Base-by-base conservation (phyloP, 2,797 vertebrate species). In the Sebastes diploproa region DNA sequence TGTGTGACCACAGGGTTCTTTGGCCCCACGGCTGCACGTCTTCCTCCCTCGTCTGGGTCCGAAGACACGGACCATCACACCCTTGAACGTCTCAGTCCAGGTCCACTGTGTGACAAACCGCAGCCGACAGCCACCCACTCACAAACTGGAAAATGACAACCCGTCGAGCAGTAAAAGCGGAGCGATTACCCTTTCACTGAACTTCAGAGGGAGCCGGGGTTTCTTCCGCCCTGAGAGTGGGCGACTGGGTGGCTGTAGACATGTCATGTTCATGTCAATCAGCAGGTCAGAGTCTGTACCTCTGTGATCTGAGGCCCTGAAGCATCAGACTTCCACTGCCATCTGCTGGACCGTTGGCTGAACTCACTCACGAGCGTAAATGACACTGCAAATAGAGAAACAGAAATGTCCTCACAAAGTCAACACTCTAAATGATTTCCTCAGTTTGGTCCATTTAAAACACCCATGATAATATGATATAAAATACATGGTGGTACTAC, bases 91-190 rank as follows among this genome's bases (percentile, higher is more conserved):
- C 88, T 93, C 76, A 68, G 38, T 93, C 87, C 93, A 91, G 94
- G 93, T 95, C 90, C 92, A 89, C 80, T 89, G 91, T 85, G 90
- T 94, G 94, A 95, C 94, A 93, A 92, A 94, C 93, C 94, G 46
- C 93, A 94, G 92, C 93, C 81, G 91, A 89, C 93, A 89, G 87
- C 91, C 94, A 88, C 95, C 95, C 94, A 96, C 96, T 91, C 94
- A 80, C 91, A 87, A 85, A 79, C 82, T 69, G 67, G 91, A 90
- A 96, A 96, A 96, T 95, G 94, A 95, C 94, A 95, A 94, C 90
- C 94, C 91, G 83, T 85, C 85, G 82, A 78, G 77, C 86, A 85
- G 84, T 70, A 78, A 92, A 90, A 89, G 85, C 38, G 76, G 88
- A 91, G 86, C 77, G 70, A 81, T 84, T 91, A 89, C 81, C 25